Evolutionary conservation across 1,140 invertebrate genomes (phyloP).

Genomic region (Papilio aristodemus): DNA sequence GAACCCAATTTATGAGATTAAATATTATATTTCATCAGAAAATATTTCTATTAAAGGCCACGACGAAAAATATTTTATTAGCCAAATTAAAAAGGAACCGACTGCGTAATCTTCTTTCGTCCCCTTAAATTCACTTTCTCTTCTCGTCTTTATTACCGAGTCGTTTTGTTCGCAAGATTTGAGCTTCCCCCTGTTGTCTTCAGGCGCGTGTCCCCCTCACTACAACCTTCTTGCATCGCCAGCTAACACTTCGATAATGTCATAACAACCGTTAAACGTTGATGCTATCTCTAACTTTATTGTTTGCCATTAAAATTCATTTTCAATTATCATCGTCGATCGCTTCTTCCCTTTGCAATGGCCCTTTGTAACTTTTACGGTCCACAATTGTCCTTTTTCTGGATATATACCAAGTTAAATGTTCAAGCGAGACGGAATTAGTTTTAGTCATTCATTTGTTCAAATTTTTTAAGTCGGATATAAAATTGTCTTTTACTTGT

Average conservation of each 20-base stretch:
- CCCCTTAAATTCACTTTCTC: slow-evolving; percentile 84
- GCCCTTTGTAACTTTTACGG: slow-evolving; percentile 48
- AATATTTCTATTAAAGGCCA: slow-evolving; percentile 39
- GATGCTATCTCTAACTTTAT: slow-evolving; percentile 56
- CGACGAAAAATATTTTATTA: slow-evolving; percentile 59
- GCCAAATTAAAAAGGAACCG: slow-evolving; percentile 77
- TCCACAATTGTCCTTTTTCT: slow-evolving; percentile 68
- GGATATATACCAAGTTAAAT: slow-evolving; percentile 58
- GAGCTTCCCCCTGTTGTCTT: slow-evolving; percentile 67
- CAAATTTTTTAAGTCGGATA: slow-evolving; percentile 47
- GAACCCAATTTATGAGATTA: slow-evolving; percentile 32
- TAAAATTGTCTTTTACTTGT: slow-evolving; percentile 33
- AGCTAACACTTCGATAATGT: slow-evolving; percentile 54
- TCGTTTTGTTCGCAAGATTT: slow-evolving; percentile 81
- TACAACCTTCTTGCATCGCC: slow-evolving; percentile 59
- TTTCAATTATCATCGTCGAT: slow-evolving; percentile 53
- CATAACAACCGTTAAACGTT: slow-evolving; percentile 58
- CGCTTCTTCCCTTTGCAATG: slow-evolving; percentile 37
- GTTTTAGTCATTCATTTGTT: slow-evolving; percentile 67
- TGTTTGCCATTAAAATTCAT: slow-evolving; percentile 59
- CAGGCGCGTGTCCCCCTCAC: slow-evolving; percentile 70
- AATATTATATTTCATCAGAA: slow-evolving; percentile 41
- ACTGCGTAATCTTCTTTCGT: slow-evolving; percentile 81
- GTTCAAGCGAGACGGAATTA: slow-evolving; percentile 62
- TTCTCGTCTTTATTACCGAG: slow-evolving; percentile 81